These are phyloP conservation scores for Anguilla marmorata DNA, from an alignment of 2,797 vertebrate species.

Conservation along the genomic window DNA sequence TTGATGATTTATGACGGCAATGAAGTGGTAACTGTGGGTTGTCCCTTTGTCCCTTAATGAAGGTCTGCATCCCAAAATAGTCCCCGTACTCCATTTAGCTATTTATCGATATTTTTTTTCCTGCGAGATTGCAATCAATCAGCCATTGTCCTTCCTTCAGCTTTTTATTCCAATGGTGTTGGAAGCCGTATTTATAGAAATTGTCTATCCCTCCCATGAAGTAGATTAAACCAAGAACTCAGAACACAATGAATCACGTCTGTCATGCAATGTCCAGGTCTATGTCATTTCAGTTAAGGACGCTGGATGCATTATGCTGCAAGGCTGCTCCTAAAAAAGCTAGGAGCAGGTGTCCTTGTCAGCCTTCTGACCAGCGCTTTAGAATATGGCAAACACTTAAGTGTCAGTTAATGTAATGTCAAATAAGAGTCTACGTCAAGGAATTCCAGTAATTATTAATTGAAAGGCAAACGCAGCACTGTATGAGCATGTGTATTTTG, in stretches of 20 bases:
- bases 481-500: background rate
- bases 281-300: constrained; percentile 20
- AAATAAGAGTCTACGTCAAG: background rate
- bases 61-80: constrained; percentile 42
- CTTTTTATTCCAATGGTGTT: constrained; percentile 44
- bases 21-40: constrained; percentile 22
- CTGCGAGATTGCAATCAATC: constrained; percentile 45
- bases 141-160: constrained; percentile 34
- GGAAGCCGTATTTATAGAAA: constrained; percentile 43
- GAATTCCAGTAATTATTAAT: background rate
- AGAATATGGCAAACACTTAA: no score
- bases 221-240: constrained; percentile 49
- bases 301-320: constrained; percentile 3
- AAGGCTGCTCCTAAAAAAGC: background rate
- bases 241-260: background rate
- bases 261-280: background rate
- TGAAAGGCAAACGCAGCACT: background rate
- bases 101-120: constrained; percentile 41
- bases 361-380: background rate
- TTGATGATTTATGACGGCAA: background rate
- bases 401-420: no score
- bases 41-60: constrained; percentile 26
- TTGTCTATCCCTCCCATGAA: constrained; percentile 24
- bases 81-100: constrained; percentile 38
- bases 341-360: background rate